Evolutionary conservation across 2,797 vertebrate genomes (phyloP), one percentile per base, ranked within the genome.

Genomic region (Ara ararauna): DNA sequence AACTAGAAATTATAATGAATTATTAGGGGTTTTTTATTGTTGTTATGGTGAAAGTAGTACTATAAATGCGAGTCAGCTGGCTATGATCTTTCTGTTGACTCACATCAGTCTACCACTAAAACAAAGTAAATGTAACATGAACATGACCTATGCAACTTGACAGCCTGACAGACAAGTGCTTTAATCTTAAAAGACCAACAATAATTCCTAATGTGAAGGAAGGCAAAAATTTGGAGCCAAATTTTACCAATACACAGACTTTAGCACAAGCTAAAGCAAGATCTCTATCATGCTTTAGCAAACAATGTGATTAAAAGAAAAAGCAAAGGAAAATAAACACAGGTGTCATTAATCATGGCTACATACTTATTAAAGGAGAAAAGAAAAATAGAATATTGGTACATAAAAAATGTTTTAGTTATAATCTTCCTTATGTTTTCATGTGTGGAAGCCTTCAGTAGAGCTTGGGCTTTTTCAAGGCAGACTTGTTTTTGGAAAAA

Each of bases 401-500:
- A 48, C 3, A 34, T 36, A 53, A 65, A 61, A 45, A 48, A 54
- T 38, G 3, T 2, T 67, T 72, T 67, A 24, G 1, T 18, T 72
- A 23, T 9, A 58, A 23, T 32, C 2, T 66, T 62, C 86, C 7
- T 56, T 56, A 12, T 54, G 4, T 68, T 13, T 72, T 92, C 20
- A 3, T 38, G 1, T 53, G 9, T 44, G 30, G 13, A 90, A 83
- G 1, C 7, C 10, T 77, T 80, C 6, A 60, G 11, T 6, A 70
- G 4, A 73, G 0, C 4, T 61, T 51, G 23, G 2, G 12, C 1
- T 42, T 34, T 66, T 44, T 36, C 2, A 3, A 27, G 26, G 16
- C 5, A 84, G 27, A 65, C 12, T 56, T 53, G 7, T 1, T 87
- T 91, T 72, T 29, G 11, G 24, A 48, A 85, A 85, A 89, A 54